Evolutionary conservation across 2,888 invertebrate species (phyloP).

Genomic region (Melanargia galathea): DNA sequence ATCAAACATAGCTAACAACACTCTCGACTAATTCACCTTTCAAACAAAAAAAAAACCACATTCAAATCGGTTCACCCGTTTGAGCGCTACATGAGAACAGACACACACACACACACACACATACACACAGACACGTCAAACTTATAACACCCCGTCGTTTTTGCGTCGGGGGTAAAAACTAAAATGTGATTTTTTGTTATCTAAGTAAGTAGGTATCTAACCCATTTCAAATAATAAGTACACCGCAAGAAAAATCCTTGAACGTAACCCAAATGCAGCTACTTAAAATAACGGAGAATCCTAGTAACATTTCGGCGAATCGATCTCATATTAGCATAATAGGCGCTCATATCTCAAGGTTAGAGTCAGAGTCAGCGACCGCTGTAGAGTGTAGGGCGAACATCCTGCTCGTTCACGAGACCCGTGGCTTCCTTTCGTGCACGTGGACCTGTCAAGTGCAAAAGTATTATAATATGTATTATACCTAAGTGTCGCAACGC

Average conservation of each 20-base stretch:
- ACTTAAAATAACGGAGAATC: conserved; percentile 12
- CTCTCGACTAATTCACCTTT: too few species aligned
- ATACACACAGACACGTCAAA: too few species aligned
- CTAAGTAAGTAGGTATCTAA: too few species aligned
- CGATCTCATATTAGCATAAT: conserved; percentile 48
- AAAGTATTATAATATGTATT: too few species aligned
- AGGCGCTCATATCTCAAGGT: conserved; percentile 50
- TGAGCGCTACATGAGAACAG: too few species aligned
- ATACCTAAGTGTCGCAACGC: neutral
- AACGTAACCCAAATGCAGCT: conserved; percentile 15
- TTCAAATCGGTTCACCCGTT: too few species aligned
- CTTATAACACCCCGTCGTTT: too few species aligned
- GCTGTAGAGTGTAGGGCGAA: conserved; percentile 49
- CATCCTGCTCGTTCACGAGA: conserved; percentile 44
- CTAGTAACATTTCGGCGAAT: conserved; percentile 51
- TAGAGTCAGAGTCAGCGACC: conserved; percentile 46
- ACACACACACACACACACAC: too few species aligned
- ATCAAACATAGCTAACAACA: too few species aligned
- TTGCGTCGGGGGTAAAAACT: too few species aligned
- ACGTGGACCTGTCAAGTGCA: conserved; percentile 36
- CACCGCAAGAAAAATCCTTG: neutral
- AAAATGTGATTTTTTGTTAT: too few species aligned
- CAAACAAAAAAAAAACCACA: too few species aligned
- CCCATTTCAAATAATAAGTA: neutral
- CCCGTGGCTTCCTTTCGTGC: conserved; percentile 37